These are phyloP conservation scores for Noctilio leporinus DNA, from an alignment of 2,113 vertebrate genomes.

Conservation along the genomic window DNA sequence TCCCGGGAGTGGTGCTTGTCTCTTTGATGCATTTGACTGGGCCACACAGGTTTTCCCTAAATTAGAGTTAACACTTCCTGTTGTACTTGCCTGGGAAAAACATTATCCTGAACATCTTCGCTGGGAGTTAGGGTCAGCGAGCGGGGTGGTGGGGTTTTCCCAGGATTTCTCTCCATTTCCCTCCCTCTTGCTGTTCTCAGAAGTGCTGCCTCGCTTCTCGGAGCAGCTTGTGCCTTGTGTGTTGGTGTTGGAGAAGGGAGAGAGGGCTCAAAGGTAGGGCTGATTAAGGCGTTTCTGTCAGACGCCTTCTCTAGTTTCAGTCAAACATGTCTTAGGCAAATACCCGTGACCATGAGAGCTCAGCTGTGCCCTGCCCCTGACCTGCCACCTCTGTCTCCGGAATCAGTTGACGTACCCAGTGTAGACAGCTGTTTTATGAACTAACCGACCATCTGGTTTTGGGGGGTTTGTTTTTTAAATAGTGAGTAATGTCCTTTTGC, in stretches of 20 bases:
- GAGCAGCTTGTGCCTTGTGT: neutral
- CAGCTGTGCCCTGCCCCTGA: neutral
- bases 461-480: too few relatives aligned
- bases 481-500: constrained; percentile 43
- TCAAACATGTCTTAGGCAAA: neutral
- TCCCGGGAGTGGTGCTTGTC: too few relatives aligned
- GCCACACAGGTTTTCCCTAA: neutral
- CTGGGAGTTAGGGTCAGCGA: neutral
- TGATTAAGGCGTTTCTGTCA: neutral
- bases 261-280: neutral
- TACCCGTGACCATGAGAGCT: neutral
- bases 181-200: neutral
- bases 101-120: neutral
- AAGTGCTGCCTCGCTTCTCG: too few relatives aligned
- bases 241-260: neutral
- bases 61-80: neutral
- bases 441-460: neutral
- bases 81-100: neutral
- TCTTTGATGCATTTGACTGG: neutral
- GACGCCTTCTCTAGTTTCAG: neutral
- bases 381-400: neutral
- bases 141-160: neutral
- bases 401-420: neutral
- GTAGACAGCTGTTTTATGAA: neutral
- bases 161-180: neutral